phyloP scores from a whole-genome alignment of 92 coral and sea anemone species.

The Umimayanthus chanpuru region DNA sequence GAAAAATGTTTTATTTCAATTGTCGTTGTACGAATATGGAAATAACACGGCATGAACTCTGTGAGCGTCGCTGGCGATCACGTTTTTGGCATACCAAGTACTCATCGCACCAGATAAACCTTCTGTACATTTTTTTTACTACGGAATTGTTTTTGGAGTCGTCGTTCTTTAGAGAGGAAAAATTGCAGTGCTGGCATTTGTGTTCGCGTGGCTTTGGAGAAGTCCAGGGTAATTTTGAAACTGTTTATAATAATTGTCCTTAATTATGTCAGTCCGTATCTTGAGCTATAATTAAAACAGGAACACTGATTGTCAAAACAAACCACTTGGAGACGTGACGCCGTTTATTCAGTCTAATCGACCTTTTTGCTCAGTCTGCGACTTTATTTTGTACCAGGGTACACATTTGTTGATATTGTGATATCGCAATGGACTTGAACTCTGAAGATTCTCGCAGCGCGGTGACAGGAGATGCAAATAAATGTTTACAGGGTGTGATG shows the following conservation, averaged over 20 bases:
- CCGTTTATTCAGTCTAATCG: not conserved
- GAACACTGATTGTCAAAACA: not conserved
- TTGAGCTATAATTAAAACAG: not conserved
- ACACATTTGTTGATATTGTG: not conserved
- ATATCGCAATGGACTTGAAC: not conserved
- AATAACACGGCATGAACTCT: slow-evolving; percentile 1
- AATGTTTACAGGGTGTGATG: not conserved
- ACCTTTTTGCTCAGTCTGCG: not conserved
- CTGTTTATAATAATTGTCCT: not conserved
- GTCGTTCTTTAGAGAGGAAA: too few species aligned
- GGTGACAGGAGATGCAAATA: not conserved
- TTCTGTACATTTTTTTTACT: not conserved
- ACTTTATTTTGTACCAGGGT: not conserved
- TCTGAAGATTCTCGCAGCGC: not conserved
- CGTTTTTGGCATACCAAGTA: slow-evolving; percentile 1
- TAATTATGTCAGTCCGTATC: too few species aligned
- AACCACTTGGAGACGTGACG: not conserved
- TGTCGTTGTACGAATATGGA: slow-evolving; percentile 22
- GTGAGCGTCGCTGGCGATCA: not conserved
- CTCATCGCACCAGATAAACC: not conserved
- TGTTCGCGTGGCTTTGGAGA: too few species aligned
- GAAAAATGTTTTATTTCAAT: not conserved
- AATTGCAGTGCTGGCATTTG: not conserved
- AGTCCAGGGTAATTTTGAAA: not conserved
- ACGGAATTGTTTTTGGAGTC: not conserved